phyloP scores from a whole-genome alignment of 2,797 vertebrate genomes.

The Coreius guichenoti region DNA sequence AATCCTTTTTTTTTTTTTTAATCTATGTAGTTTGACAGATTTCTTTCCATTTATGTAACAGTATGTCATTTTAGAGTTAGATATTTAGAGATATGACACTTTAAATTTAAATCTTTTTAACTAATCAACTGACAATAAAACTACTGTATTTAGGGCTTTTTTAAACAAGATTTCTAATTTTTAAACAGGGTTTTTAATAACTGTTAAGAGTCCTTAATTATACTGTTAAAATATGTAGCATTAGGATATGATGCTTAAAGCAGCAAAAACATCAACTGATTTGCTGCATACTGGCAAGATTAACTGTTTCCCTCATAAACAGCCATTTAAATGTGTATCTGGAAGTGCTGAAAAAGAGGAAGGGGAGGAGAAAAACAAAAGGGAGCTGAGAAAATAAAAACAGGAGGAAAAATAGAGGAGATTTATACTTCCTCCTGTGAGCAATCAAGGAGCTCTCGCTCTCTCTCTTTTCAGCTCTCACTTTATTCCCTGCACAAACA shows the following conservation, averaged over 20 bases:
- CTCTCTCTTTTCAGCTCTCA: slow-evolving; percentile 70
- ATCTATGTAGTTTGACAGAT: neutral
- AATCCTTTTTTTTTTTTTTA: no score
- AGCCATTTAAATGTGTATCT: slow-evolving; percentile 2
- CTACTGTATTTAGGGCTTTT: neutral
- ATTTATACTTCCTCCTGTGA: slow-evolving; percentile 74
- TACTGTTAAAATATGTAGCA: neutral
- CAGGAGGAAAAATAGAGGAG: slow-evolving; percentile 51
- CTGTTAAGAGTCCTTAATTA: neutral
- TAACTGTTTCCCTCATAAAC: neutral
- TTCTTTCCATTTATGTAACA: neutral
- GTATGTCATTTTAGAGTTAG: neutral
- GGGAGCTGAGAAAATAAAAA: slow-evolving; percentile 19
- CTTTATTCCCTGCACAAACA: slow-evolving; percentile 70
- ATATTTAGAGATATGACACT: neutral
- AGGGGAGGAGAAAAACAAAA: slow-evolving; percentile 58
- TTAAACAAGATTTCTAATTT: neutral
- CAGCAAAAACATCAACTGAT: neutral
- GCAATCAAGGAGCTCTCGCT: slow-evolving; percentile 72
- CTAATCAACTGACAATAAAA: neutral
- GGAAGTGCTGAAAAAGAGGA: slow-evolving; percentile 56
- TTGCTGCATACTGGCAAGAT: neutral
- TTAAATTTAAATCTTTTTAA: neutral
- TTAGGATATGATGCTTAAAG: neutral
- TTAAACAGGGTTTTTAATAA: neutral